Base-by-base conservation (phyloP, 1,140 invertebrate genomes). In the Lepidurus apus region DNA sequence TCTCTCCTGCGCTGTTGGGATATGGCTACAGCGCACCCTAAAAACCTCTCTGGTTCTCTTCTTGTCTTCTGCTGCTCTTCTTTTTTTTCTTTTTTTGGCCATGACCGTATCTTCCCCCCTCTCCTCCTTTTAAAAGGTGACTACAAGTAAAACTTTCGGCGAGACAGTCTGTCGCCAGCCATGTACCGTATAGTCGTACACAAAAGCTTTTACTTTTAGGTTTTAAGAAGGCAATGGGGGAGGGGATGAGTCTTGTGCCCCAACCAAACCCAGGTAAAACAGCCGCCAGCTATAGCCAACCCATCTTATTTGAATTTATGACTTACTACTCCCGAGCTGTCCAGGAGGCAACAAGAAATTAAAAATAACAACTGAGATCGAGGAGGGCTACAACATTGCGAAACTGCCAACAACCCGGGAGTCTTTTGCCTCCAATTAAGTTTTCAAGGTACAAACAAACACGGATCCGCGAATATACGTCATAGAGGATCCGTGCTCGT, bases 151-250 rank as follows among this genome's bases (percentile, higher is more conserved):
- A 65, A 65, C 53, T 65, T 65, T 65, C 53, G 53, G 53, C 13
- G 53, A 65, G 53, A 65, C 53, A 65, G 53, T 65, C 53, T 65
- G 53, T 65, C 53, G 53, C 53, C 53, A 65, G 53, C 13, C 53
- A 65, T 65, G 53, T 65, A 65, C 53, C 53, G 53, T 9, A 65
- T 65, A 65, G 34, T 21, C 17, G 21, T 65, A 65, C 7, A 65
- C 53, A 65, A 65, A 65, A 65, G 9, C 53, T 65, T 65, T 65
- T 65, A 65, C 53, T 65, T 65, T 65, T 65, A 21, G 53, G 53
- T 13, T n/a, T 21, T n/a, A 21, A 9, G 21, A 65, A 65, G 53
- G 53, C 53, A 7, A 65, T 7, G 53, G 45, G 53, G 53, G 53
- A 65, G 53, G 34, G 53, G 53, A 21, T 65, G 53, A 13, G 13